A percentile compares a stretch with the other conserved stretches of the same genome.
Evolutionary conservation across 2,888 invertebrate genomes (phyloP).

Genomic region (Zelleria hepariella): DNA sequence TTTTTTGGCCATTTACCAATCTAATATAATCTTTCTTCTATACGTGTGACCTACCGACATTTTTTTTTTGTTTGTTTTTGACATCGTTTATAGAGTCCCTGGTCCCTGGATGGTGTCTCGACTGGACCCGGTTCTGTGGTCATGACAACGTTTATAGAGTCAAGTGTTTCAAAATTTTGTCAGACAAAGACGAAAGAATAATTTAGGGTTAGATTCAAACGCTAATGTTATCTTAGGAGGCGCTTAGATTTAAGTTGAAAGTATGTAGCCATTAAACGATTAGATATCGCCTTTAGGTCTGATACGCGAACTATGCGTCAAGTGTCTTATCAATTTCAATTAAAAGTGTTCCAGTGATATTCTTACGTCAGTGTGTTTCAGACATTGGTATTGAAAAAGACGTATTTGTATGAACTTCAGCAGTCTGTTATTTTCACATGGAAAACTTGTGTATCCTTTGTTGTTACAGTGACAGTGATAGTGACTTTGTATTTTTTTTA

Average conservation of each 20-base stretch:
- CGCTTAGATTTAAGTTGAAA: constrained; percentile 6
- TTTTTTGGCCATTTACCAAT: no score
- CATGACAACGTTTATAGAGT: no score
- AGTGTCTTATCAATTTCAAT: background rate
- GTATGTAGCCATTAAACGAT: background rate
- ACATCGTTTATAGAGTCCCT: no score
- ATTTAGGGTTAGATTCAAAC: background rate
- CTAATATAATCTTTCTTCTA: no score
- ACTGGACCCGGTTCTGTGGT: no score
- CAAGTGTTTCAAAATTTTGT: no score
- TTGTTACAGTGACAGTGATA: background rate
- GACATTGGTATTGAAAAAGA: background rate
- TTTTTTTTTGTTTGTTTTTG: no score
- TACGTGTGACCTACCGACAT: no score
- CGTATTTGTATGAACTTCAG: background rate
- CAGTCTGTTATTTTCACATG: constrained; percentile 1
- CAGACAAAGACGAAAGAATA: no score
- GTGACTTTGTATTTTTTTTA: background rate
- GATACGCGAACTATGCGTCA: background rate
- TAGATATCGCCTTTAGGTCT: background rate
- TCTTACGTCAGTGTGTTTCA: background rate
- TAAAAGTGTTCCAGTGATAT: background rate
- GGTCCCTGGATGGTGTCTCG: no score
- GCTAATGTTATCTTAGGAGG: background rate
- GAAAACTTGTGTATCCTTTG: background rate